Base-by-base conservation (phyloP, 1,140 invertebrate species). In the Centruroides sculpturatus region DNA sequence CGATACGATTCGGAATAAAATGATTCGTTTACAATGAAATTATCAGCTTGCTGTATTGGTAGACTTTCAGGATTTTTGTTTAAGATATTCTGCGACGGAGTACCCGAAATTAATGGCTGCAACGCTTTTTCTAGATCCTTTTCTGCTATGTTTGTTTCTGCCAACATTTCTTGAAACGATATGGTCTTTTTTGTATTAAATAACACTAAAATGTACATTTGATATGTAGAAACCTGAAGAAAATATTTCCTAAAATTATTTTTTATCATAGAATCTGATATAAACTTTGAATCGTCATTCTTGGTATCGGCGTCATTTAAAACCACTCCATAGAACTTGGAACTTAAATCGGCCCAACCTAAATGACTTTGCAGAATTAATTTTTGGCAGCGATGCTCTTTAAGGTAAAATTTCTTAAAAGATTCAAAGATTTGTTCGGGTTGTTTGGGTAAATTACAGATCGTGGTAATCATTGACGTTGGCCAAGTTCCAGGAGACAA, bases 401-500 rank as follows among this genome's bases (percentile, higher is more conserved):
- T 89, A 64, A 98, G 78, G 78, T 99, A 99, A 78, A 98, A 98
- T 73, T 88, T 85, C 74, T 89, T 83, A 75, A 98, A 99, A 56
- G 85, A 85, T 73, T 96, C 91, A 77, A 98, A 99, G 63, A 94
- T 93, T 73, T 83, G 83, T 64, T 89, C 78, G 6, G 94, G 89
- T 59, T 89, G 83, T 55, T 82, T 74, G 54, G 95, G 95, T 74
- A 98, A 87, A 74, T 86, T 96, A 74, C 92, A 97, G 71, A 93
- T 94, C 80, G 69, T 87, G 83, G 61, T 87, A 48, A 71, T 85
- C 65, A 87, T 89, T 77, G 95, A 91, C 35, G 94, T 98, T 55
- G 96, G 96, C 96, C 97, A 99, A 76, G 96, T 98, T 53, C 95
- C 96, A 54, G 96, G 98, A 12, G 96, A 99, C 52, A 99, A 78